Conservation (phyloP, 2,888 invertebrate species). For the Thymelicus sylvestris region DNA sequence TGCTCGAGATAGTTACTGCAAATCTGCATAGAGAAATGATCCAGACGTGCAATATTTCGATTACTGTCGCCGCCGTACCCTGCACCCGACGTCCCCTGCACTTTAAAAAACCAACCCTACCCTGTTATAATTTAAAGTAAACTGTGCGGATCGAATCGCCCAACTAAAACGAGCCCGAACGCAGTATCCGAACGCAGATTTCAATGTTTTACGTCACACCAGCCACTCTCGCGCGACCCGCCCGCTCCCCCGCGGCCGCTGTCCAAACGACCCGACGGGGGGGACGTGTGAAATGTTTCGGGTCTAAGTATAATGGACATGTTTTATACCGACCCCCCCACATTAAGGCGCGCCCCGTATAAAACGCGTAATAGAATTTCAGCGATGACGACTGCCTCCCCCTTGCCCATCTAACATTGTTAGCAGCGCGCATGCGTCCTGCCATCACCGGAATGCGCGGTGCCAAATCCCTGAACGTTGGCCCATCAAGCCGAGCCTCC, state of each 20-base stretch:
- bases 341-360: slow-evolving; percentile 73
- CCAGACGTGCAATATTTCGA: slow-evolving; percentile 21
- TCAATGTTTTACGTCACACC: slow-evolving; percentile 67
- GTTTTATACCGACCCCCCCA: slow-evolving; percentile 71
- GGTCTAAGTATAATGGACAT: slow-evolving; percentile 71
- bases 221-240: slow-evolving; percentile 51
- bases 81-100: slow-evolving; percentile 56
- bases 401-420: slow-evolving; percentile 75
- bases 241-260: slow-evolving; percentile 41
- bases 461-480: slow-evolving; percentile 48
- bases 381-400: slow-evolving; percentile 67
- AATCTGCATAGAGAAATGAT: slow-evolving; percentile 12
- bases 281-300: slow-evolving; percentile 57
- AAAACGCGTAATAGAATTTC: slow-evolving; percentile 83
- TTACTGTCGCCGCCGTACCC: slow-evolving; percentile 8
- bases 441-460: slow-evolving; percentile 54
- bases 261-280: slow-evolving; percentile 46
- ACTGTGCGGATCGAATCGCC: slow-evolving; percentile 79
- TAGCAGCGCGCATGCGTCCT: slow-evolving; percentile 73
- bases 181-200: slow-evolving; percentile 63
- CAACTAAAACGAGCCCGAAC: slow-evolving; percentile 57
- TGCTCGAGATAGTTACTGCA: background rate
- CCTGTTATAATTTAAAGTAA: slow-evolving; percentile 79
- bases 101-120: slow-evolving; percentile 60
- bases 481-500: slow-evolving; percentile 36